phyloP scores from a whole-genome alignment of 1,140 invertebrate genomes.

The Mizuhopecten yessoensis region DNA sequence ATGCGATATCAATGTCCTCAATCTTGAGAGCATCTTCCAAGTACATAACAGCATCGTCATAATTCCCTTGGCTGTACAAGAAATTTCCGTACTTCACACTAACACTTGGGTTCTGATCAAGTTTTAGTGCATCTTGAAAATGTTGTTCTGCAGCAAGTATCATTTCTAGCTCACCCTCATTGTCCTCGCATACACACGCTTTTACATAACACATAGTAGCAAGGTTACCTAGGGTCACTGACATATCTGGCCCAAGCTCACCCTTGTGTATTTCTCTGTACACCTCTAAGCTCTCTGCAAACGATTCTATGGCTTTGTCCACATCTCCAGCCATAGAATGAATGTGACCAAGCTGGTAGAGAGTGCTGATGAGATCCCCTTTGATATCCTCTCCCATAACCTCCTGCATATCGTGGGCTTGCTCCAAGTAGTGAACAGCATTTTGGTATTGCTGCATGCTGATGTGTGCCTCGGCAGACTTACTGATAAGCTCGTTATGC shows the following conservation, averaged over 20 bases:
- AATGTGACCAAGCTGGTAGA: slow-evolving; percentile 80
- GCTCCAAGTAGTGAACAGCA: slow-evolving; percentile 79
- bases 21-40: slow-evolving; percentile 74
- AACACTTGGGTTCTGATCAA: slow-evolving; percentile 76
- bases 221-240: slow-evolving; percentile 77
- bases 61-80: slow-evolving; percentile 79
- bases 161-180: slow-evolving; percentile 78
- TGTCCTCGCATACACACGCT: slow-evolving; percentile 78
- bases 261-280: slow-evolving; percentile 79
- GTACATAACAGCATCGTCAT: slow-evolving; percentile 76
- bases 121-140: slow-evolving; percentile 77
- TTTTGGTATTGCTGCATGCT: slow-evolving; percentile 82
- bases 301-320: slow-evolving; percentile 80
- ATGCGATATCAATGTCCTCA: slow-evolving; percentile 57
- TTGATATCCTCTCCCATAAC: slow-evolving; percentile 81
- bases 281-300: slow-evolving; percentile 78
- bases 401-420: slow-evolving; percentile 80
- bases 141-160: slow-evolving; percentile 75
- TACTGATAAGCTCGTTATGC: slow-evolving; percentile 80
- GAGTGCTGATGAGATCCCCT: slow-evolving; percentile 77
- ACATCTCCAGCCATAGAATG: slow-evolving; percentile 79
- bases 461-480: slow-evolving; percentile 80
- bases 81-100: slow-evolving; percentile 81
- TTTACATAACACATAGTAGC: slow-evolving; percentile 82
- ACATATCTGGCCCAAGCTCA: slow-evolving; percentile 79